Base-by-base conservation (phyloP, 2,113 vertebrate species). In the Dolichotis patagonum region DNA sequence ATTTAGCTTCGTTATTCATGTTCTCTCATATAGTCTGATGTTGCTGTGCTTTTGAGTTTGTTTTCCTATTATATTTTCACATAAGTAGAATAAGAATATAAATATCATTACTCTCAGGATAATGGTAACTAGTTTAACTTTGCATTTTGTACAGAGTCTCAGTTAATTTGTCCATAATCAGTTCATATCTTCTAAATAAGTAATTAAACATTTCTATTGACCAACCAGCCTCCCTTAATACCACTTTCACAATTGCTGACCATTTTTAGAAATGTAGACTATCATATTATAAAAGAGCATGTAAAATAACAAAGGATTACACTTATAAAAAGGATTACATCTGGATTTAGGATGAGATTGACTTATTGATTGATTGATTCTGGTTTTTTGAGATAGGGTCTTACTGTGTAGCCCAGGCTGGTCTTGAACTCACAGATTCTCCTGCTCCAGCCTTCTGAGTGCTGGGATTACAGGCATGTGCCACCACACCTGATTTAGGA, bases 121-220 rank as follows among this genome's bases (percentile, higher is more conserved):
- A 86, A 82, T 65, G 24, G n/a, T 97, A 80, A 75, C 80, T 85
- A 14, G 14, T 91, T 38, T 62, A 73, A 80, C 82, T 90, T 96
- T 91, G 0, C 35, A 78, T 6, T 54, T 17, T 82, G 12, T 96
- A 75, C 49, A 91, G 82, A 43, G 56, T 94, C 28, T 87, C 38
- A 49, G 30, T 96, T 88, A 85, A 38, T 92, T 90, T 87, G 16
- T 69, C 87, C 56, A 54, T 88, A 69, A 71, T 73, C 5, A 43
- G 4, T 93, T 88, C 41, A 32, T 43, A 12, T 91, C 7, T 93
- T 38, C 67, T 85, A 54, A 89, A 54, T 88, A 95, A 84, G 38
- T 81, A 91, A 75, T 85, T 90, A 49, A 49, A 54, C 60, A 62
- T 96, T 88, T 96, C 46, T 58, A 0, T 19, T 46, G 30, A 89